phyloP scores from a whole-genome alignment of 53 echinoderm and acorn worm species.

The Antedon mediterranea region DNA sequence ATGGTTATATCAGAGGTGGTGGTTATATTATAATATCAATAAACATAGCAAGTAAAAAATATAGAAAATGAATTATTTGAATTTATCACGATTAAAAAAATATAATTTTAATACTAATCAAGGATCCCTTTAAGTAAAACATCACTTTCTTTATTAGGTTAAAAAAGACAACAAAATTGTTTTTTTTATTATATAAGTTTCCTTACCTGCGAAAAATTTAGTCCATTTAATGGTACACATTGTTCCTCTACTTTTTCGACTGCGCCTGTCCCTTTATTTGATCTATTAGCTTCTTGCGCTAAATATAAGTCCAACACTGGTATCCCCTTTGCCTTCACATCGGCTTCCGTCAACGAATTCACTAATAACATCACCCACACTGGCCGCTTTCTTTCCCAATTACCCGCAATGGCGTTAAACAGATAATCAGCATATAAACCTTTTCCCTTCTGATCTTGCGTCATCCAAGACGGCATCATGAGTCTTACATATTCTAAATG shows the following conservation, averaged over 20 bases:
- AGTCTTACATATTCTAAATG: slow-evolving; percentile 74
- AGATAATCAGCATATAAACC: slow-evolving; percentile 84
- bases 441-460: slow-evolving; percentile 51
- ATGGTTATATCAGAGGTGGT: too few relatives aligned
- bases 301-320: slow-evolving; percentile 89
- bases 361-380: slow-evolving; percentile 98
- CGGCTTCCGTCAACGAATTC: slow-evolving; percentile 79
- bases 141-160: too few relatives aligned
- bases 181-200: too few relatives aligned
- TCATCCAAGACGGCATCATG: slow-evolving; percentile 97
- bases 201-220: slow-evolving; percentile 92
- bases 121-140: too few relatives aligned
- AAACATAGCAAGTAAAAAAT: too few relatives aligned
- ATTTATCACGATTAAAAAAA: too few relatives aligned
- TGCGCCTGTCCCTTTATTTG: slow-evolving; percentile 80
- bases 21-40: too few relatives aligned
- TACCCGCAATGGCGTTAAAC: slow-evolving; percentile 84
- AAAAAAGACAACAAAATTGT: too few relatives aligned
- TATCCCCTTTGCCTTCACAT: slow-evolving; percentile 78
- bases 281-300: slow-evolving; percentile 70
- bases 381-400: slow-evolving; percentile 90
- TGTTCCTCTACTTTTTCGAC: slow-evolving; percentile 88
- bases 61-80: too few relatives aligned
- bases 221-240: slow-evolving; percentile 82
- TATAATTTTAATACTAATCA: too few relatives aligned